These are phyloP conservation scores for Drosophila rellima DNA, from an alignment of 2,888 invertebrate genomes.

Conservation along the genomic window DNA sequence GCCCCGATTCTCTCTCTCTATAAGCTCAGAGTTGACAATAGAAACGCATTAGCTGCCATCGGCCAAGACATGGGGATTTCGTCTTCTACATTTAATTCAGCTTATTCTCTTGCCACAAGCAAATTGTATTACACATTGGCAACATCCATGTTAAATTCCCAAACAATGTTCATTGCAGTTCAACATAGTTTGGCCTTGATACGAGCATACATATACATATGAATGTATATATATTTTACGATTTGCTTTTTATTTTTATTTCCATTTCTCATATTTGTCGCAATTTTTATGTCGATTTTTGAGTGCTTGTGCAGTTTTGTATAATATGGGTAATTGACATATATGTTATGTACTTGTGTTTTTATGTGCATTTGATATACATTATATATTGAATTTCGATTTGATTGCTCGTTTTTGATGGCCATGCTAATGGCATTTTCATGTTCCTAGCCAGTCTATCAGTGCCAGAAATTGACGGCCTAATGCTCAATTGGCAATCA, in stretches of 20 bases:
- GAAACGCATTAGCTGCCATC: slow-evolving; percentile 70
- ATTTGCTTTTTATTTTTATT: slow-evolving; percentile 46
- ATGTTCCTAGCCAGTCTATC: slow-evolving; percentile 66
- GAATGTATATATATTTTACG: slow-evolving; percentile 29
- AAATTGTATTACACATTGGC: slow-evolving; percentile 15
- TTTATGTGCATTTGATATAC: slow-evolving; percentile 27
- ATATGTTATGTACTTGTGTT: slow-evolving; percentile 18
- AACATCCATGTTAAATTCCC: slow-evolving; percentile 33
- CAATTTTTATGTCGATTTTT: slow-evolving; percentile 65
- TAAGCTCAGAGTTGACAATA: slow-evolving; percentile 66
- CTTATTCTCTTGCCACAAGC: too few species aligned
- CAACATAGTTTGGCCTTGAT: slow-evolving; percentile 32
- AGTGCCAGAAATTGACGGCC: slow-evolving; percentile 54
- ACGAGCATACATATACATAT: neutral
- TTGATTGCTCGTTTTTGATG: slow-evolving; percentile 66
- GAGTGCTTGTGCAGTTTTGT: slow-evolving; percentile 58
- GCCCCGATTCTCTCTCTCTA: slow-evolving; percentile 35
- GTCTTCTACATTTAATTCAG: neutral
- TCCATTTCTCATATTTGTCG: slow-evolving; percentile 45
- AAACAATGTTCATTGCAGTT: slow-evolving; percentile 35
- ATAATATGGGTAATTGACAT: slow-evolving; percentile 58
- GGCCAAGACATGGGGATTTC: slow-evolving; percentile 9
- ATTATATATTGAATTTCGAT: slow-evolving; percentile 42
- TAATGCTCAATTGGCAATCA: slow-evolving; percentile 42
- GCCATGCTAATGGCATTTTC: slow-evolving; percentile 77